These are phyloP conservation scores for Druon quercuslanigerum DNA, from an alignment of 1,140 invertebrate genomes.

Conservation along the genomic window DNA sequence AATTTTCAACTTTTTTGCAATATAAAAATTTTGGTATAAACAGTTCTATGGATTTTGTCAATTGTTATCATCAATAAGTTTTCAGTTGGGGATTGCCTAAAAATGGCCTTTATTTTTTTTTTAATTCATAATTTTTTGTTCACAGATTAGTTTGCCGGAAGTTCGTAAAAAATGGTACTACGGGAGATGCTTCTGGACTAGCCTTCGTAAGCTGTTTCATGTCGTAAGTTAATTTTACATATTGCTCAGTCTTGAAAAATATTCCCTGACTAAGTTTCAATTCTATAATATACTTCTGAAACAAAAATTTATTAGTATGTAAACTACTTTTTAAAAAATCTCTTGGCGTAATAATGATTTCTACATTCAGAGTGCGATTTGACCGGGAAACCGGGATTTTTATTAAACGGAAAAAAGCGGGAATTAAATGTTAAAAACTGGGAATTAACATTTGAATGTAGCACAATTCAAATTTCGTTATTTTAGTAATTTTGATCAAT, in stretches of 20 bases:
- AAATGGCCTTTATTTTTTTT: conserved; percentile 35
- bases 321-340: conserved; percentile 1
- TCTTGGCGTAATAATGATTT: no score
- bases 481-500: no score
- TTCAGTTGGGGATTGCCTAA: background rate
- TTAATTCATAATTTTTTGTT: conserved; percentile 55
- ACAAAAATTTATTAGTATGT: background rate
- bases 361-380: no score
- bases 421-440: no score
- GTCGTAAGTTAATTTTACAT: conserved; percentile 78
- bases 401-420: no score
- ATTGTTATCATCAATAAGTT: conserved; percentile 64
- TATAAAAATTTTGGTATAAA: conserved; percentile 26
- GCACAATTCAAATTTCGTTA: no score
- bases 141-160: conserved; percentile 81
- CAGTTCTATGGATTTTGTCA: conserved; percentile 36
- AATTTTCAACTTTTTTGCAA: background rate
- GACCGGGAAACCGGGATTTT: no score
- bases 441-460: no score
- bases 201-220: conserved; percentile 86
- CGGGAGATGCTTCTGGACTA: conserved; percentile 82
- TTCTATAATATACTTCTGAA: background rate
- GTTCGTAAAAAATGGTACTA: conserved; percentile 80
- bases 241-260: conserved; percentile 40
- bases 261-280: conserved; percentile 15